A percentile compares a stretch with the other conserved stretches of the same genome.
Evolutionary conservation across 2,113 vertebrate genomes (phyloP).

Genomic region (Ahaetulla prasina): DNA sequence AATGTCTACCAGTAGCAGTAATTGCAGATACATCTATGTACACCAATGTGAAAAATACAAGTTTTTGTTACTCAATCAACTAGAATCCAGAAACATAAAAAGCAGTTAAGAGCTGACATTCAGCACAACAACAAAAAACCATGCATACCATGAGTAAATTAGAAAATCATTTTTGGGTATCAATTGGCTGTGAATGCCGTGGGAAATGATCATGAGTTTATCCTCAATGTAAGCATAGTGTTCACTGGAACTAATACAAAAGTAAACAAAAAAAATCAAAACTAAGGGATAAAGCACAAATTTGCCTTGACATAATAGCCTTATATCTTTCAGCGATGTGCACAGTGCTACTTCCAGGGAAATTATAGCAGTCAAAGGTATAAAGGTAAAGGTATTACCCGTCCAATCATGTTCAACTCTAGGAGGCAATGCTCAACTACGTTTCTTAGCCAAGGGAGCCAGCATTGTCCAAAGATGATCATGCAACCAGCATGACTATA

Average conservation of each 20-base stretch:
- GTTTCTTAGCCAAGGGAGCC: background rate
- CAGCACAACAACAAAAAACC: background rate
- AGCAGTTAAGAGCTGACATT: background rate
- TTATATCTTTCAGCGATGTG: background rate
- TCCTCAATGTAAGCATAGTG: background rate
- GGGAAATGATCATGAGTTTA: background rate
- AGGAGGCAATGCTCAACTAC: background rate
- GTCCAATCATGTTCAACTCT: background rate
- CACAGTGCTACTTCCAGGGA: background rate
- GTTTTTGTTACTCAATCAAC: fast-evolving
- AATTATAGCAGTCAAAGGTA: background rate
- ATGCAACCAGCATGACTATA: background rate
- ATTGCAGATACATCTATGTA: background rate
- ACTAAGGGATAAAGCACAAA: background rate
- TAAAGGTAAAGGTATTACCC: background rate
- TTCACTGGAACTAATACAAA: background rate
- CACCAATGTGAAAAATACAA: fast-evolving
- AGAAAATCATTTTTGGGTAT: background rate
- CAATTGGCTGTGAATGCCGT: background rate
- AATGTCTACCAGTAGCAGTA: background rate
- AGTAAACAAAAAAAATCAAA: background rate
- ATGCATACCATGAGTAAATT: background rate
- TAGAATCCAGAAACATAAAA: background rate
- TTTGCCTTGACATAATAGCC: background rate
- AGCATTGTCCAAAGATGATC: background rate